Conservation (phyloP, 2,113 vertebrate species). For the Stigmatopora argus region DNA sequence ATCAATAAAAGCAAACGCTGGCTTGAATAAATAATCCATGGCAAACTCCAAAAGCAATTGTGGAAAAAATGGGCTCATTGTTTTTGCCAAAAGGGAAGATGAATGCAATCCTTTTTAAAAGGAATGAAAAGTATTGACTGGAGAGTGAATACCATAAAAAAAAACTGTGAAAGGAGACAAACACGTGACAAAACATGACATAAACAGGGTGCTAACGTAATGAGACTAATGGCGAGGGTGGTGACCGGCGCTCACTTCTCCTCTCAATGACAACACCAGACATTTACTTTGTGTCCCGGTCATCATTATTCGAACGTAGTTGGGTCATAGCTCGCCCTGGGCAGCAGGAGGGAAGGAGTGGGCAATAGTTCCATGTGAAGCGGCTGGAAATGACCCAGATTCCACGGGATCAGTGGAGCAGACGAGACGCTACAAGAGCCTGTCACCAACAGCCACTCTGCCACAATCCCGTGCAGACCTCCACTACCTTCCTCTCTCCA, state of each 20-base stretch:
- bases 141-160: not conserved
- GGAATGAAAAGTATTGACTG: not conserved
- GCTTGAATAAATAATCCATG: not conserved
- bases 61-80: not conserved
- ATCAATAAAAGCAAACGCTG: not conserved
- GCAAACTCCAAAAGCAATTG: not conserved
- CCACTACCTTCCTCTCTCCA: conserved; percentile 26
- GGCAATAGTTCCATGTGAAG: conserved; percentile 60
- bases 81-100: not conserved
- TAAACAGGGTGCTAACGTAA: not conserved
- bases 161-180: not conserved
- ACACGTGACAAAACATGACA: not conserved
- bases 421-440: conserved; percentile 59
- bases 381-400: conserved; percentile 75
- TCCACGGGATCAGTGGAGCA: conserved; percentile 68
- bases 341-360: conserved; percentile 52
- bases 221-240: conserved; percentile 5
- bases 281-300: conserved; percentile 51
- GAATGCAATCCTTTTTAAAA: not conserved
- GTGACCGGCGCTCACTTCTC: conserved; percentile 10
- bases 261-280: conserved; percentile 21
- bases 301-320: conserved; percentile 63
- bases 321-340: conserved; percentile 55
- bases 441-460: conserved; percentile 58
- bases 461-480: conserved; percentile 41